Evolutionary conservation across 2,797 vertebrate species (phyloP).

Genomic region (Cygnus olor): DNA sequence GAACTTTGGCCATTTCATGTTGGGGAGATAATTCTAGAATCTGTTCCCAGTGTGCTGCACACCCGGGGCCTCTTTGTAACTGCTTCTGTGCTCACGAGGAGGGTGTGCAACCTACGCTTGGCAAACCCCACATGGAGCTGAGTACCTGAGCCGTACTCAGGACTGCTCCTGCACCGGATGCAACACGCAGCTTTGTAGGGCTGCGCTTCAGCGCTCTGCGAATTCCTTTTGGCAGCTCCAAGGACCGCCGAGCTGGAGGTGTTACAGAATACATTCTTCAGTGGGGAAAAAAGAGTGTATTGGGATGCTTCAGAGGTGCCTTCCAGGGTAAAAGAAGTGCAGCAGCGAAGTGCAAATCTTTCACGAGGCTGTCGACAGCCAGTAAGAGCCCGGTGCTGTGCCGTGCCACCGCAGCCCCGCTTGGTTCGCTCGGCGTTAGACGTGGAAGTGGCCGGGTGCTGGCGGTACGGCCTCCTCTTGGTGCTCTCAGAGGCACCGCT

Average conservation of each 20-base stretch:
- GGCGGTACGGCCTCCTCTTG: neutral
- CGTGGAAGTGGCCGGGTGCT: neutral
- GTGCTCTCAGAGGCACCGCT: neutral
- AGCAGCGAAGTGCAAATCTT: neutral
- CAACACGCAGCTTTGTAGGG: neutral
- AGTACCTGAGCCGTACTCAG: neutral
- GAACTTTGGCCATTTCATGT: constrained; percentile 24
- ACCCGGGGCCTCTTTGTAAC: neutral
- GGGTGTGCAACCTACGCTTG: neutral
- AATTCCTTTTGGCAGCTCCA: neutral
- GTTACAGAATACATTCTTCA: neutral
- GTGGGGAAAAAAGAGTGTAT: neutral
- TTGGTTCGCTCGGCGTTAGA: neutral
- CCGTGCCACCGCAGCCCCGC: neutral
- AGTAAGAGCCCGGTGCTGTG: neutral
- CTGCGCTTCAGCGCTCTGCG: neutral
- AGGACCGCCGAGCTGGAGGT: neutral
- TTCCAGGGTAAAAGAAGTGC: neutral
- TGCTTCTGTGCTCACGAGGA: neutral
- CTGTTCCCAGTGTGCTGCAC: fast-evolving
- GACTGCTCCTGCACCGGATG: neutral
- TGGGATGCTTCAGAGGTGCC: neutral
- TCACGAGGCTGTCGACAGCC: neutral
- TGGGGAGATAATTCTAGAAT: constrained; percentile 1
- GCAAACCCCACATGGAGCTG: neutral